Evolutionary conservation across 92 coral and sea anemone species (phyloP), one percentile per base, ranked within the genome.

Genomic region (Bergia puertoricense): DNA sequence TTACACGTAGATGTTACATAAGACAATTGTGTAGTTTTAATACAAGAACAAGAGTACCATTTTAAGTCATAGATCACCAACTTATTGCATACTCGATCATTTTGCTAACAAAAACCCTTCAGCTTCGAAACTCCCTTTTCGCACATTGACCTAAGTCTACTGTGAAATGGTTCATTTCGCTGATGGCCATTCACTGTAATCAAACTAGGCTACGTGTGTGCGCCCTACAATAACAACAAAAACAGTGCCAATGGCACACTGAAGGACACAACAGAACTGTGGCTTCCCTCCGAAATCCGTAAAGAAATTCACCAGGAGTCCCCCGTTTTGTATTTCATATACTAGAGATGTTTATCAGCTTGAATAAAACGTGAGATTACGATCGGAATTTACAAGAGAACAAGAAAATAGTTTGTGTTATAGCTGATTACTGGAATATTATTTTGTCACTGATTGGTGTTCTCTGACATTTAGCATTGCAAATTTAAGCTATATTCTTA

Each of bases 361-460:
- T 66, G 76, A 82, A 82, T 43, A 43, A 68, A 82, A 82, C 44
- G 57, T 71, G 15, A 41, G 77, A 82, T 82, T 69, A 67, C 20
- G 56, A 82, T 82, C 86, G 86, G 59, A 82, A 82, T 66, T 62
- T 67, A 66, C 43, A 20, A 22, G 62, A 50, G 76, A 42, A 37
- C 7, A 69, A 50, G 79, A 73, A 84, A 84, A 84, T 84, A 56
- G 46, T 38, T 83, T 83, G 68, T 39, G 23, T 81, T 62, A 6
- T 37, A 56, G 42, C 78, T 42, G 71, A 82, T 69, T 36, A 23
- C 76, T 43, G 20, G 66, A 23, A 30, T 72, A 39, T 72, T 11
- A 62, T 42, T 23, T 37, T 71, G 43, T 23, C 40, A 22, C n/a
- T 43, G 62, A 50, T 36, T 45, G 71, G 6, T 79, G 13, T 79